Base-by-base conservation (phyloP, 2,797 vertebrate genomes). In the Sternarchorhynchus goeldii region DNA sequence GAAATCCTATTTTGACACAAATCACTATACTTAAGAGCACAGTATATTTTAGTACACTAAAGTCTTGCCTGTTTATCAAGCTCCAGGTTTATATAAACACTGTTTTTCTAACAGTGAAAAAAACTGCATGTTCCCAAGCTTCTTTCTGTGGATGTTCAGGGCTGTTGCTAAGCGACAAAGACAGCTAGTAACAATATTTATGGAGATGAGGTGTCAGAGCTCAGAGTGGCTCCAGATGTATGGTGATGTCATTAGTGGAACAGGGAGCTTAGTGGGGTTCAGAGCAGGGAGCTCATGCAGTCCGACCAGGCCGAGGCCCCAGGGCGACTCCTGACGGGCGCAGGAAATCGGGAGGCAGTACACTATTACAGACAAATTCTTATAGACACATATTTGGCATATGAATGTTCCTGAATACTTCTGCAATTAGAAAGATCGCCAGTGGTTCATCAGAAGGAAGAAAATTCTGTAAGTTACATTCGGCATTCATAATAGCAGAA, bases 211-310 rank as follows among this genome's bases (percentile, higher is more conserved):
- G 63, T 70, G 71, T 77, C 25, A 79, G 36, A 21, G 25, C 59
- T 69, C 31, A 76, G 81, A 81, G 79, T 31, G 55, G 66, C 29
- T 73, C 76, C 82, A 90, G 88, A 86, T 89, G 85, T 83, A 64
- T 71, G 68, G 75, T 83, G 78, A 83, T 25, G 72, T 89, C 81
- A 80, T 84, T 0, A 6, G 32, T 62, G 66, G 63, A 80, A 83
- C 81, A 78, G 55, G 76, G 10, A 69, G 14, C 31, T 68, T 29
- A 20, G n/a, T 34, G 45, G 45, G 18, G n/a, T 64, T 36, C 34
- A 65, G 36, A 53, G 21, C 32, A 6, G 12, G 16, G 8, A 4
- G n/a, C 25, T 21, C n/a, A 39, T 67, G 5, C 17, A 66, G 34
- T 21, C 45, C 4, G 1, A 25, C 18, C 36, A 25, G 21, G 39